Evolutionary conservation across 1,140 invertebrate genomes (phyloP).

Genomic region (Diorhabda carinulata): DNA sequence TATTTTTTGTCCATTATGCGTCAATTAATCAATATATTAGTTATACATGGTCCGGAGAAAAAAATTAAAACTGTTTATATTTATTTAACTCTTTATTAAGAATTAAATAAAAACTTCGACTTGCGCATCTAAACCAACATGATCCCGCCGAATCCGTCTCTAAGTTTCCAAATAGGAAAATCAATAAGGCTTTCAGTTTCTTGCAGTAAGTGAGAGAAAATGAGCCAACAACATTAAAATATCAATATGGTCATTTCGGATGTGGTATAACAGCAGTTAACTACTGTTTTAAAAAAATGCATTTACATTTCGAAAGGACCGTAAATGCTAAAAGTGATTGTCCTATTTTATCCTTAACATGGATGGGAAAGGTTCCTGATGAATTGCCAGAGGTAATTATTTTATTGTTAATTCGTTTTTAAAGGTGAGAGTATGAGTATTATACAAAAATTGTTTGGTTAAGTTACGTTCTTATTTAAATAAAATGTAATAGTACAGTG

Average conservation of each 20-base stretch:
- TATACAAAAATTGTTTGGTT: not conserved
- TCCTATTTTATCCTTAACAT: slow-evolving; percentile 89
- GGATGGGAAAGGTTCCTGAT: slow-evolving; percentile 97
- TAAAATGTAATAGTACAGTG: too few relatives aligned
- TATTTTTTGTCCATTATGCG: too few relatives aligned
- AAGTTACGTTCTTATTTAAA: too few relatives aligned
- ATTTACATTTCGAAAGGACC: slow-evolving; percentile 90
- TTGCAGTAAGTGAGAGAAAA: not conserved
- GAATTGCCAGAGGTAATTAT: slow-evolving; percentile 80
- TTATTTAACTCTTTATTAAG: too few relatives aligned
- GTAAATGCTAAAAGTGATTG: slow-evolving; percentile 91
- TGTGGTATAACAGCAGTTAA: not conserved
- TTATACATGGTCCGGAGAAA: too few relatives aligned
- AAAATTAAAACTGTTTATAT: too few relatives aligned
- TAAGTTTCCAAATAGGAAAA: not conserved
- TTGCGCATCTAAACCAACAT: not conserved
- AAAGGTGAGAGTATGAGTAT: not conserved
- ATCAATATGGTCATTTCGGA: not conserved
- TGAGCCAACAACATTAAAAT: not conserved
- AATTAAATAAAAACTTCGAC: not conserved
- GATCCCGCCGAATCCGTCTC: not conserved
- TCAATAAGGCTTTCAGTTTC: slow-evolving; percentile 1
- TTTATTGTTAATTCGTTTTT: not conserved
- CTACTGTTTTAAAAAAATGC: slow-evolving; percentile 55
- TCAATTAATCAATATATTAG: too few relatives aligned